Percentiles rank a stretch among this genome's conserved stretches.
These are phyloP conservation scores for Benthosema pterotum DNA, from an alignment of 2,797 vertebrate genomes.

Conservation along the genomic window DNA sequence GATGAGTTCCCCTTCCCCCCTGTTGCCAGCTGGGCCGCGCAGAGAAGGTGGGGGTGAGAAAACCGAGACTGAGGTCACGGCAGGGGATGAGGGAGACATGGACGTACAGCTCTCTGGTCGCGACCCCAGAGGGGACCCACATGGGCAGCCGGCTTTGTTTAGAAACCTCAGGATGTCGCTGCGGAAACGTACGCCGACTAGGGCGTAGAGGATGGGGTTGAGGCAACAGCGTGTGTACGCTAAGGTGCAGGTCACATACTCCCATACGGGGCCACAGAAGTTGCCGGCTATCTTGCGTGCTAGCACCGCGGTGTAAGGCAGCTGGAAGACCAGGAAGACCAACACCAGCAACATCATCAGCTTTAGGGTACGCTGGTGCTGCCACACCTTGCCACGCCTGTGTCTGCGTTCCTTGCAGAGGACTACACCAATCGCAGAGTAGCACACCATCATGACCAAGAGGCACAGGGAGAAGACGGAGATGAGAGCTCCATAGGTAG, in stretches of 20 bases:
- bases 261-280: conserved; percentile 69
- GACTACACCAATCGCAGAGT: conserved; percentile 77
- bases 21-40: conserved; percentile 7
- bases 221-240: conserved; percentile 89
- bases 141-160: conserved; percentile 51
- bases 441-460: conserved; percentile 85
- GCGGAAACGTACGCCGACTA: conserved; percentile 89
- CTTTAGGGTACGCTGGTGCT: conserved; percentile 78
- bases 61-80: conserved; percentile 27
- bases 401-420: conserved; percentile 72
- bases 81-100: conserved; percentile 43
- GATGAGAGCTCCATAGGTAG: conserved; percentile 77
- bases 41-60: conserved; percentile 13
- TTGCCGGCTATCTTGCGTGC: conserved; percentile 74
- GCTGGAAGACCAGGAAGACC: conserved; percentile 87
- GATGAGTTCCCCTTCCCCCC: too few relatives aligned
- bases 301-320: conserved; percentile 88
- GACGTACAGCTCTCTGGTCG: conserved; percentile 38
- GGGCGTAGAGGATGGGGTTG: conserved; percentile 90
- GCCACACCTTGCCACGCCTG: conserved; percentile 74
- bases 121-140: accelerated
- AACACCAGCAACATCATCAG: conserved; percentile 86
- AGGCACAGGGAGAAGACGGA: conserved; percentile 84
- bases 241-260: conserved; percentile 86
- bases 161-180: conserved; percentile 81